phyloP scores from a whole-genome alignment of 2,797 vertebrate genomes.

The Scolopax bukidnonensis region DNA sequence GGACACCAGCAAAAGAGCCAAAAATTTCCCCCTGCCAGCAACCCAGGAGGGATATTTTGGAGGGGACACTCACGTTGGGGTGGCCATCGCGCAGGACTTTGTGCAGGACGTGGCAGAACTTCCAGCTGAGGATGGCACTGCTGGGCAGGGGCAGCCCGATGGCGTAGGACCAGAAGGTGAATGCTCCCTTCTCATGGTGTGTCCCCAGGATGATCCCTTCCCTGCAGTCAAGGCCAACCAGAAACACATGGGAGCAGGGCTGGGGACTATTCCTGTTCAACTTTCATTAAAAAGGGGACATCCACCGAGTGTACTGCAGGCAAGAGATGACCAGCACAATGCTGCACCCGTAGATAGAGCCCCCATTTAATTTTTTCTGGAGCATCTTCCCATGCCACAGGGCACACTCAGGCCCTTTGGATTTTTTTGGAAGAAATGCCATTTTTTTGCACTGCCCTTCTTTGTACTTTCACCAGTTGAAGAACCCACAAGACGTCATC shows the following conservation, averaged over 20 bases:
- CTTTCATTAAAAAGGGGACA: background rate
- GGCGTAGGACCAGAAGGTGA: conserved; percentile 97
- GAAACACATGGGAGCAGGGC: background rate
- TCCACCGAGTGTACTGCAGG: accelerated
- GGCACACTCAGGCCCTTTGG: accelerated
- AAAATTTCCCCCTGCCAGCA: accelerated
- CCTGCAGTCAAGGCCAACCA: conserved; percentile 77
- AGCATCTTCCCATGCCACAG: background rate
- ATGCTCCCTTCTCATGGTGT: conserved; percentile 94
- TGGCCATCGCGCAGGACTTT: conserved; percentile 95
- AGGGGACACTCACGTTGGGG: conserved; percentile 85
- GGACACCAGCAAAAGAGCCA: accelerated
- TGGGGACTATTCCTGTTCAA: background rate
- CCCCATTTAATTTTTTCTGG: background rate
- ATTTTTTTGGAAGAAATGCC: background rate
- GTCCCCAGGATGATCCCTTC: conserved; percentile 96
- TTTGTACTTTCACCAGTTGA: background rate
- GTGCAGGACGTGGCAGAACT: conserved; percentile 97
- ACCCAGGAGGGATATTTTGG: accelerated
- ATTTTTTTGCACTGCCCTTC: background rate
- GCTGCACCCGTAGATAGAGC: background rate
- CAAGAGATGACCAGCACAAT: too few species aligned
- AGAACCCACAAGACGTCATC: accelerated
- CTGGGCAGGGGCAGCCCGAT: conserved; percentile 90
- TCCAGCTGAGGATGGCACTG: conserved; percentile 97